These are phyloP conservation scores for Selenia dentaria DNA, from an alignment of 2,888 invertebrate species.

Conservation along the genomic window DNA sequence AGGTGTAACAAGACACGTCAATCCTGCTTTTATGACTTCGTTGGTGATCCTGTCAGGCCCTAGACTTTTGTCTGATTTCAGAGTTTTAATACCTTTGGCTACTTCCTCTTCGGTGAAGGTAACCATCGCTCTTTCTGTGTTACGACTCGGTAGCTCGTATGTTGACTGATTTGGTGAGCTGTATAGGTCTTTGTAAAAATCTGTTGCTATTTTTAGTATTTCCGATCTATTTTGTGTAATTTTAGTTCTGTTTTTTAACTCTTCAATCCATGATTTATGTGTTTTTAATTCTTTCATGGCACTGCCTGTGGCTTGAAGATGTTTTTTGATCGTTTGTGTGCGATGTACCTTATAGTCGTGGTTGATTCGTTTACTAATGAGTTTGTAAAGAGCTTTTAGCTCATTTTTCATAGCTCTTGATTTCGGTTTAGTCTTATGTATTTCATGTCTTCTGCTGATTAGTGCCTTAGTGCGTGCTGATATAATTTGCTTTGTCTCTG, in stretches of 20 bases:
- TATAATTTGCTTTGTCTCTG: constrained; percentile 7
- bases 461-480: constrained; percentile 18
- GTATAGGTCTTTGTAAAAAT: constrained; percentile 27
- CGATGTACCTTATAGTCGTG: constrained; percentile 14
- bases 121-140: not conserved
- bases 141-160: not conserved
- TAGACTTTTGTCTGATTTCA: constrained; percentile 4
- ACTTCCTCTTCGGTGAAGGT: constrained; percentile 12
- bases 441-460: constrained; percentile 21
- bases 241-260: constrained; percentile 8
- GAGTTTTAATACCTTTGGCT: constrained; percentile 15
- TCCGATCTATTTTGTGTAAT: constrained; percentile 1
- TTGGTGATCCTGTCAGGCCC: constrained; percentile 18
- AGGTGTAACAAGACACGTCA: constrained; percentile 1
- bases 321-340: constrained; percentile 11
- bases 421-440: constrained; percentile 28
- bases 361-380: constrained; percentile 13
- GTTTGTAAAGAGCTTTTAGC: constrained; percentile 21
- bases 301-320: constrained; percentile 10
- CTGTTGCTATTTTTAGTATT: constrained; percentile 10
- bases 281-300: constrained; percentile 19
- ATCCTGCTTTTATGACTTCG: constrained; percentile 14
- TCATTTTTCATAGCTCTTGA: constrained; percentile 10
- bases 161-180: constrained; percentile 5
- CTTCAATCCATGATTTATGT: constrained; percentile 25